A percentile compares a stretch with the other conserved stretches of the same genome.
These are phyloP conservation scores for Tetragnatha versicolor DNA, from an alignment of 1,140 invertebrate genomes.

Conservation along the genomic window DNA sequence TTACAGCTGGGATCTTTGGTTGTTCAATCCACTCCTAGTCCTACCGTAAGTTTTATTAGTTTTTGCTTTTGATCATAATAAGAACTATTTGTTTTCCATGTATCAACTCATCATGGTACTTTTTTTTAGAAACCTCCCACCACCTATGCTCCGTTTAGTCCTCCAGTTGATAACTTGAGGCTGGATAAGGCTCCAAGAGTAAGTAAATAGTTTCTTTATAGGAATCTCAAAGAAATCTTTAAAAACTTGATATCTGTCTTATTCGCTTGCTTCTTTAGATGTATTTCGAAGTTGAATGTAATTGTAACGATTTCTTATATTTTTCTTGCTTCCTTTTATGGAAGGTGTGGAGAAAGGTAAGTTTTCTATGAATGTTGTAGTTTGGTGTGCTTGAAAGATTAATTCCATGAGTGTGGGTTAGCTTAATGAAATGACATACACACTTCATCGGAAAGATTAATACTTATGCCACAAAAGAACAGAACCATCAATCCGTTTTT, in stretches of 20 bases:
- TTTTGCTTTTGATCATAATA: too few species aligned
- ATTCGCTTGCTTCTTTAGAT: background rate
- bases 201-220: slow-evolving; percentile 64
- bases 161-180: slow-evolving; percentile 81
- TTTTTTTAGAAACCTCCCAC: slow-evolving; percentile 61
- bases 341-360: slow-evolving; percentile 48
- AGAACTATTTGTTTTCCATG: too few species aligned
- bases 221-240: background rate
- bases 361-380: too few species aligned
- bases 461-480: too few species aligned
- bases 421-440: too few species aligned
- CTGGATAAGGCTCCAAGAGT: slow-evolving; percentile 80
- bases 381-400: too few species aligned
- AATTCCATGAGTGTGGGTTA: too few species aligned
- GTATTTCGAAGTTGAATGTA: too few species aligned
- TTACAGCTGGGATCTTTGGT: slow-evolving; percentile 78
- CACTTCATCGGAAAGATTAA: too few species aligned
- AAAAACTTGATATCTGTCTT: too few species aligned
- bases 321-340: slow-evolving; percentile 17
- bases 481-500: too few species aligned
- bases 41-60: slow-evolving; percentile 58
- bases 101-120: background rate
- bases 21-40: slow-evolving; percentile 75
- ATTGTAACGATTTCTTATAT: background rate
- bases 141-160: slow-evolving; percentile 69